Conservation (phyloP, 2,113 vertebrate genomes). For the Drymodes brunneopygia region DNA sequence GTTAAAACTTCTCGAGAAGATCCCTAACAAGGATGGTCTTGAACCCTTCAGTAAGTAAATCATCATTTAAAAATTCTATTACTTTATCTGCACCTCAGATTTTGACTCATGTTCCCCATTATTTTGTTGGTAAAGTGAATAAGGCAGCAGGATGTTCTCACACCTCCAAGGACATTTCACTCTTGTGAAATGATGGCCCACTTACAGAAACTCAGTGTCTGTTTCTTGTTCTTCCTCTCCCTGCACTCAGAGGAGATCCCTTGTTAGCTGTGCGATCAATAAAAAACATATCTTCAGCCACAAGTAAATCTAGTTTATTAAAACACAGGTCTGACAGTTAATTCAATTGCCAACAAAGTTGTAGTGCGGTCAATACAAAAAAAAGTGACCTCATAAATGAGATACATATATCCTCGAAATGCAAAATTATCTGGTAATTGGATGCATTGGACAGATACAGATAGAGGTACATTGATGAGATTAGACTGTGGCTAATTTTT, state of each 20-base stretch:
- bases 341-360: not conserved
- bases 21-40: not conserved
- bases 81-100: not conserved
- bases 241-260: not conserved
- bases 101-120: not conserved
- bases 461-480: not conserved
- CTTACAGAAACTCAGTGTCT: not conserved
- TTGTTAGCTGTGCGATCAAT: not conserved
- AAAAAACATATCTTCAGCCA: not conserved
- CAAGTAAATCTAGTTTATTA: conserved; percentile 42
- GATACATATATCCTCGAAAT: not conserved
- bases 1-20: not conserved
- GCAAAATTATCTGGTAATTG: not conserved
- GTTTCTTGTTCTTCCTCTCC: not conserved
- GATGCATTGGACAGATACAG: not conserved
- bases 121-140: not conserved
- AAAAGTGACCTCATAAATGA: not conserved
- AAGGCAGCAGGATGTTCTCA: not conserved
- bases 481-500: not conserved
- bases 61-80: not conserved
- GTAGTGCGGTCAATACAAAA: not conserved
- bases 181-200: not conserved
- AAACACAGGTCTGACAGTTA: not conserved
- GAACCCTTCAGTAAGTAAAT: not conserved
- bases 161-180: not conserved